These are phyloP conservation scores for Coregonus ussuriensis DNA, from an alignment of 2,797 vertebrate genomes.

Conservation along the genomic window DNA sequence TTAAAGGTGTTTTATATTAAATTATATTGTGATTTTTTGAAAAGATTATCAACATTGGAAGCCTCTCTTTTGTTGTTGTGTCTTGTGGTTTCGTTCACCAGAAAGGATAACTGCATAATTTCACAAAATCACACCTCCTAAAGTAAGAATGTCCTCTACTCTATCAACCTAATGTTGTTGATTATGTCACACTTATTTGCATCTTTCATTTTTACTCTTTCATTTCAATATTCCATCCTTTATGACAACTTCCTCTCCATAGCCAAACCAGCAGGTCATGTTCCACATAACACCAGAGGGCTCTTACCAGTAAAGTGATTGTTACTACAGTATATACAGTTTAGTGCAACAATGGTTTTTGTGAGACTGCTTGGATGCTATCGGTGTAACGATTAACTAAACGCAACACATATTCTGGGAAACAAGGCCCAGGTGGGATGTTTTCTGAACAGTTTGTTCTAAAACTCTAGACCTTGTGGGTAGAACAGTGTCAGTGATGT, in stretches of 20 bases:
- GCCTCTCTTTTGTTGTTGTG: slow-evolving; percentile 31
- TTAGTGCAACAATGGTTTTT: background rate
- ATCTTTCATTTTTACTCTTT: background rate
- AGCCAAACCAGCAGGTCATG: background rate
- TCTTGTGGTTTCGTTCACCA: slow-evolving; percentile 26
- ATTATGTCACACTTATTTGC: background rate
- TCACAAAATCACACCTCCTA: background rate
- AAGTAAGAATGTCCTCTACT: background rate
- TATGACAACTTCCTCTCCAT: background rate
- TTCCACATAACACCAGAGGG: background rate
- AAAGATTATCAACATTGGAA: slow-evolving; percentile 62
- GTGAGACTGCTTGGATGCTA: background rate
- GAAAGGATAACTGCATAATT: background rate
- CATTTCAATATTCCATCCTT: background rate
- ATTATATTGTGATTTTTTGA: slow-evolving; percentile 83
- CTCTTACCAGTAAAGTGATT: no score
- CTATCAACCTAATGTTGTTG: no score
- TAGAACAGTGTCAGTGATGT: slow-evolving; percentile 20
- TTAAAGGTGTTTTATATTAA: slow-evolving; percentile 84
- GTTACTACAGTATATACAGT: background rate
- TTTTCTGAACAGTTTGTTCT: background rate
- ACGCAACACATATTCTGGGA: background rate
- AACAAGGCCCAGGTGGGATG: background rate
- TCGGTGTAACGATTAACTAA: no score
- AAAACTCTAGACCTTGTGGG: slow-evolving; percentile 11